phyloP scores from a whole-genome alignment of 2,888 invertebrate genomes.

The Sphaerophoria taeniata region DNA sequence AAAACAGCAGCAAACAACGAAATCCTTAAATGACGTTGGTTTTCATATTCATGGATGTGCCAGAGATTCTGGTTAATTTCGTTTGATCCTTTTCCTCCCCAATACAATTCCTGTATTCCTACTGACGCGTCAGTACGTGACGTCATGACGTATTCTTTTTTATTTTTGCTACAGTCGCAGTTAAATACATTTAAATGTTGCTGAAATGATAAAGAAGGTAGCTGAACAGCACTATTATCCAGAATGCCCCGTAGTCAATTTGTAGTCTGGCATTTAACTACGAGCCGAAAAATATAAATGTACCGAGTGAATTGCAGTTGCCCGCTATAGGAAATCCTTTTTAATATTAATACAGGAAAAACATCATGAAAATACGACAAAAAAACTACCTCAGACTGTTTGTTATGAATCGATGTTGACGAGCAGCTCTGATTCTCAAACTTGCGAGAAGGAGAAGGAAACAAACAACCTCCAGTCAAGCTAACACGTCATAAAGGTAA shows the following conservation, averaged over 20 bases:
- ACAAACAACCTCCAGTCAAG: too few relatives aligned
- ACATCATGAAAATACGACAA: slow-evolving; percentile 45
- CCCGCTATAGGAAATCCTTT: slow-evolving; percentile 31
- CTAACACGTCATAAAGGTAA: too few relatives aligned
- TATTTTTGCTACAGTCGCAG: slow-evolving; percentile 30
- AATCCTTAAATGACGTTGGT: slow-evolving; percentile 28
- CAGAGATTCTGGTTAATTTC: slow-evolving; percentile 38
- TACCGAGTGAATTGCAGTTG: background rate
- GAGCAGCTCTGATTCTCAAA: too few relatives aligned
- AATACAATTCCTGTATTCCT: slow-evolving; percentile 56
- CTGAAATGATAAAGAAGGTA: background rate
- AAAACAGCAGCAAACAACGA: too few relatives aligned
- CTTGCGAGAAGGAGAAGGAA: background rate
- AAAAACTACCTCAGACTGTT: slow-evolving; percentile 39
- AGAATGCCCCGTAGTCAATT: slow-evolving; percentile 47
- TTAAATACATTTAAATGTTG: slow-evolving; percentile 56
- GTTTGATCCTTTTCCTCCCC: slow-evolving; percentile 38
- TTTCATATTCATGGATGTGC: slow-evolving; percentile 40
- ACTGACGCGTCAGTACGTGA: slow-evolving; percentile 64
- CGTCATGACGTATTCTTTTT: slow-evolving; percentile 32
- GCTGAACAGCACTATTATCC: slow-evolving; percentile 15
- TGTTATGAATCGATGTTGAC: background rate
- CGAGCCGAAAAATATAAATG: slow-evolving; percentile 27
- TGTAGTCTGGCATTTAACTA: slow-evolving; percentile 54
- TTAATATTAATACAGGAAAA: slow-evolving; percentile 53